Evolutionary conservation across 2,797 vertebrate species (phyloP), one percentile per base, ranked within the genome.

Genomic region (Gymnocypris eckloni): DNA sequence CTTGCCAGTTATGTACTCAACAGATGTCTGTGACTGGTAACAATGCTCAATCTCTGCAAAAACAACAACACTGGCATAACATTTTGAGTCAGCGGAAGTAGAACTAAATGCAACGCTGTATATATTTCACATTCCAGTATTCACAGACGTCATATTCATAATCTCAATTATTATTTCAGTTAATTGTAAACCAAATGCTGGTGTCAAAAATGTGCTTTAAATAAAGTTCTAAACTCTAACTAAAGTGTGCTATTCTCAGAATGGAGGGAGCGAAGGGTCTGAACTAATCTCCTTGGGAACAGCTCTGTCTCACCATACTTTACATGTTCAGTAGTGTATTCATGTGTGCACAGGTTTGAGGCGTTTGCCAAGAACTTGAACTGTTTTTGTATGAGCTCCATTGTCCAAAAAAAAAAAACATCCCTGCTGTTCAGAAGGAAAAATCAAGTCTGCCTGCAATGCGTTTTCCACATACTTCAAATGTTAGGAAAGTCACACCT

Each of bases 201-300:
- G 48, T 41, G 54, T 28, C 33, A 52, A 78, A 79, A 77, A 45
- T 11, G 10, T 33, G 28, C 28, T 33, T 2, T 33, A 33, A 33
- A 2, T 33, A 33, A 33, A 33, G 28, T 33, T 33, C 28, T 33
- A 33, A 33, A 33, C 28, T 33, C 28, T 33, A 33, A 33, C 28
- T 33, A 33, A 33, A 33, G 78, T 66, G 39, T 18, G 45, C 59
- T 56, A 80, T 66, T 70, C 77, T 66, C 75, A 22, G 77, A 61
- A 54, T 10, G 8, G 33, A 41, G 22, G 5, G 56, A 79, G 61
- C 10, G 45, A 56, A 20, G 37, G 64, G 39, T 81, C 54, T 66
- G 67, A 73, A 76, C 22, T 69, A 86, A 86, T 83, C 83, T 86
- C 75, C 48, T 28, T 70, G 86, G 77, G 81, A 88, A 81, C 71